Evolutionary conservation across 1,140 invertebrate species (phyloP).

Genomic region (Coptotermes formosanus): DNA sequence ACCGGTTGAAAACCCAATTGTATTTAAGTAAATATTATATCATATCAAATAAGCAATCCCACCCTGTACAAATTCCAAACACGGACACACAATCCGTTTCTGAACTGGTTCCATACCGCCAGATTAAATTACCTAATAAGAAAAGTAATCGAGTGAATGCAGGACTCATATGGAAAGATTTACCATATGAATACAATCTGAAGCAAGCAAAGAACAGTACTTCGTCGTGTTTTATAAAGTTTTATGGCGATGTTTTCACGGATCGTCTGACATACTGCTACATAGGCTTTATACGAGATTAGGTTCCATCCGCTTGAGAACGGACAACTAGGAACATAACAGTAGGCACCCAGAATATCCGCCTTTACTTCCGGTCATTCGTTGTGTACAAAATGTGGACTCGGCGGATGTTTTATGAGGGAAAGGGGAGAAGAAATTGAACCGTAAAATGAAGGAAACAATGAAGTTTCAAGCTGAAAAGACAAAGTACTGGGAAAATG

Average conservation of each 20-base stretch:
- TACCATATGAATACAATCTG: background rate
- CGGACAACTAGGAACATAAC: background rate
- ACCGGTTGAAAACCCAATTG: too few relatives aligned
- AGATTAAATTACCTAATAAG: background rate
- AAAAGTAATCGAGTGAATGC: background rate
- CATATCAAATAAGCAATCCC: too few relatives aligned
- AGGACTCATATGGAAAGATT: background rate
- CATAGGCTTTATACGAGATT: background rate
- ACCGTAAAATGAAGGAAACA: conserved; percentile 1
- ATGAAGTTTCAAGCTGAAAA: background rate
- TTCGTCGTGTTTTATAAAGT: too few relatives aligned
- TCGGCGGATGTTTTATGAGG: background rate
- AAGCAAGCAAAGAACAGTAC: background rate
- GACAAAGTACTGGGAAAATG: background rate
- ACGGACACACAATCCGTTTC: background rate
- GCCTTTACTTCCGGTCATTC: background rate
- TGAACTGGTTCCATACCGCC: background rate
- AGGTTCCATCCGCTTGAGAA: background rate
- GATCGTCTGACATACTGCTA: too few relatives aligned
- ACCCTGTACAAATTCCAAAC: background rate
- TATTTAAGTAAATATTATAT: too few relatives aligned
- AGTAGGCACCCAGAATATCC: too few relatives aligned
- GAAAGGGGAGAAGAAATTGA: background rate
- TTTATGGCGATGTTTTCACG: too few relatives aligned
- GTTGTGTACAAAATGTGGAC: background rate